These are phyloP conservation scores for Nymphalis urticae DNA, from an alignment of 2,888 invertebrate genomes.

Conservation along the genomic window DNA sequence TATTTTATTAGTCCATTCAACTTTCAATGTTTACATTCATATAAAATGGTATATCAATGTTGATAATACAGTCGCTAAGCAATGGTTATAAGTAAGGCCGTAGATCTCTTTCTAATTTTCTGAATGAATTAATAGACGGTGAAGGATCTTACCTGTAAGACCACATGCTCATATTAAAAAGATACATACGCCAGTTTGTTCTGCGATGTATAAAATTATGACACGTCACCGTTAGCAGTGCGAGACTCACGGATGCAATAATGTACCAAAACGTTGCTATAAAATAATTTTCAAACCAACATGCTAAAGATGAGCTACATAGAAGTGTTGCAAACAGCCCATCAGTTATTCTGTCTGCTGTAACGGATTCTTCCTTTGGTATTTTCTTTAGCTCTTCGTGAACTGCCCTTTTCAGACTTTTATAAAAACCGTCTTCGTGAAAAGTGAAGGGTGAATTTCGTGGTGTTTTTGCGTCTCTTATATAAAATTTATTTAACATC, in stretches of 20 bases:
- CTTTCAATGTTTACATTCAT: no score
- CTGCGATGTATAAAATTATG: conserved; percentile 90
- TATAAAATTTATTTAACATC: conserved; percentile 81
- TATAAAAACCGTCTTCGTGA: conserved; percentile 87
- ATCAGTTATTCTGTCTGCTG: conserved; percentile 63
- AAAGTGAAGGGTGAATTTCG: conserved; percentile 88
- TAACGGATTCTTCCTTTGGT: conserved; percentile 56
- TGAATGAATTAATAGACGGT: not conserved
- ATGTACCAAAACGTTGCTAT: conserved; percentile 56
- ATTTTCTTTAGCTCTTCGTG: conserved; percentile 80
- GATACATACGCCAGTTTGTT: conserved; percentile 89
- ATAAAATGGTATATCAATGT: no score
- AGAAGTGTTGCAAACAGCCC: conserved; percentile 60
- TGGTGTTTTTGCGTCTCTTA: conserved; percentile 82
- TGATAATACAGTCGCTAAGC: no score
- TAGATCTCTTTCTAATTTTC: no score
- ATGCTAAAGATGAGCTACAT: conserved; percentile 50
- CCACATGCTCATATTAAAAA: conserved; percentile 86
- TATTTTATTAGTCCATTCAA: no score
- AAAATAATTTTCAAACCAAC: conserved; percentile 50
- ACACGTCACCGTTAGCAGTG: conserved; percentile 82
- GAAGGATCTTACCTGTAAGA: conserved; percentile 79
- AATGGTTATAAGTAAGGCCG: no score
- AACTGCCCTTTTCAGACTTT: conserved; percentile 83
- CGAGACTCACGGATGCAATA: conserved; percentile 80